Percentiles rank a stretch among this genome's conserved stretches.
phyloP scores from a whole-genome alignment of 2,888 invertebrate species.

The Drosophila engyochracea region DNA sequence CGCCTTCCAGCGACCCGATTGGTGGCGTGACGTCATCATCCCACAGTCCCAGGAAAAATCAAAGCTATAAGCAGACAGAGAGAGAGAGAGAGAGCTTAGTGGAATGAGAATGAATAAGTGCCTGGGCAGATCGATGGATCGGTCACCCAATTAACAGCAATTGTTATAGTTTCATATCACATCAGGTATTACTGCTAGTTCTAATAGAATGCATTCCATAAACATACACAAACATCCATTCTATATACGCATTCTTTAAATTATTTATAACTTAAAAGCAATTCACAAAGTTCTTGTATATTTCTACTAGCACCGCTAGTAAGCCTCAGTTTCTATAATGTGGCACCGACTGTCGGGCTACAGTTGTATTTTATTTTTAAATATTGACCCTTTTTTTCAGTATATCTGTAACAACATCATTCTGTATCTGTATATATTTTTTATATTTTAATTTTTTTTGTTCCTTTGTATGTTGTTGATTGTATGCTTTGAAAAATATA shows the following conservation, averaged over 20 bases:
- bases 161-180: slow-evolving; percentile 41
- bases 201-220: slow-evolving; percentile 23
- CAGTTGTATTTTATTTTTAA: not conserved
- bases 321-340: slow-evolving; percentile 6
- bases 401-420: not conserved
- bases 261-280: not conserved
- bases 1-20: slow-evolving; percentile 89
- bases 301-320: not conserved
- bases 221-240: not conserved
- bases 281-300: not conserved
- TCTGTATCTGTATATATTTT: not conserved
- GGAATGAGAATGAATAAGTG: slow-evolving; percentile 47
- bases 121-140: slow-evolving; percentile 44
- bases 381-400: not conserved
- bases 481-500: not conserved
- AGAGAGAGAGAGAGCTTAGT: not conserved
- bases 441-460: not conserved
- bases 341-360: not conserved
- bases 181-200: slow-evolving; percentile 38
- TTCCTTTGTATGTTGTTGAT: not conserved
- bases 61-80: slow-evolving; percentile 67
- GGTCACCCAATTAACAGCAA: slow-evolving; percentile 2
- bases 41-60: slow-evolving; percentile 72
- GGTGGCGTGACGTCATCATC: slow-evolving; percentile 89
- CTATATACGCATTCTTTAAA: not conserved